Percentiles rank a stretch among this genome's conserved stretches.
phyloP scores from a whole-genome alignment of 2,888 invertebrate genomes.

The Troides aeacus region DNA sequence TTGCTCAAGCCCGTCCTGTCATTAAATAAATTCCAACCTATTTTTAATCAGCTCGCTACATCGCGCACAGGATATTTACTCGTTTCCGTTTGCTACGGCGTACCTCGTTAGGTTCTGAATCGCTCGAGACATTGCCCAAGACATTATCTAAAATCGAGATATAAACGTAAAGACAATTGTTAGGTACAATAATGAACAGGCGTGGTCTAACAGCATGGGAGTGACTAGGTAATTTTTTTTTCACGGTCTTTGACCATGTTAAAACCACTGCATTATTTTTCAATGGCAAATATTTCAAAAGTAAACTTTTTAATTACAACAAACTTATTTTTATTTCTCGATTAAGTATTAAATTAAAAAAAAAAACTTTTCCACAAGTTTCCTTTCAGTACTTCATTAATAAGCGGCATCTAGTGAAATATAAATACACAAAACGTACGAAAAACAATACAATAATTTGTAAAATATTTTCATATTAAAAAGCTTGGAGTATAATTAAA shows the following conservation, averaged over 20 bases:
- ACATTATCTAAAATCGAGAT: slow-evolving; percentile 35
- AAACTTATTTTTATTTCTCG: too few relatives aligned
- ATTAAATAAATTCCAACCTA: slow-evolving; percentile 10
- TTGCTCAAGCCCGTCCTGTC: slow-evolving; percentile 6
- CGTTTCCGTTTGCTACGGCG: slow-evolving; percentile 7
- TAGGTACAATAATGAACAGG: slow-evolving; percentile 52
- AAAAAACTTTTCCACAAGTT: too few relatives aligned
- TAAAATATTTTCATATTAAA: not conserved
- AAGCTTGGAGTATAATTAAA: too few relatives aligned
- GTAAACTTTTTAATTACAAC: not conserved
- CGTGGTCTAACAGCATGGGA: slow-evolving; percentile 57
- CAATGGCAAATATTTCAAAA: not conserved
- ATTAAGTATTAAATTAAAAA: too few relatives aligned
- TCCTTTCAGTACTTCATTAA: too few relatives aligned
- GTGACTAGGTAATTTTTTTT: slow-evolving; percentile 51
- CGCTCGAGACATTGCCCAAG: slow-evolving; percentile 28
- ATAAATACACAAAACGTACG: not conserved
- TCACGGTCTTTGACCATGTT: slow-evolving; percentile 54
- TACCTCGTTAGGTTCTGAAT: slow-evolving; percentile 26
- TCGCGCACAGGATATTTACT: slow-evolving; percentile 13
- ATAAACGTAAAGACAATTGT: slow-evolving; percentile 34
- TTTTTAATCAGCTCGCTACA: slow-evolving; percentile 3
- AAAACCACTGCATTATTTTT: slow-evolving; percentile 18
- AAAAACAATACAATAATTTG: not conserved
- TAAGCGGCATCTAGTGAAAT: not conserved